These are phyloP conservation scores for Drosophila parthenogenetica DNA, from an alignment of 2,888 invertebrate species.

Conservation along the genomic window DNA sequence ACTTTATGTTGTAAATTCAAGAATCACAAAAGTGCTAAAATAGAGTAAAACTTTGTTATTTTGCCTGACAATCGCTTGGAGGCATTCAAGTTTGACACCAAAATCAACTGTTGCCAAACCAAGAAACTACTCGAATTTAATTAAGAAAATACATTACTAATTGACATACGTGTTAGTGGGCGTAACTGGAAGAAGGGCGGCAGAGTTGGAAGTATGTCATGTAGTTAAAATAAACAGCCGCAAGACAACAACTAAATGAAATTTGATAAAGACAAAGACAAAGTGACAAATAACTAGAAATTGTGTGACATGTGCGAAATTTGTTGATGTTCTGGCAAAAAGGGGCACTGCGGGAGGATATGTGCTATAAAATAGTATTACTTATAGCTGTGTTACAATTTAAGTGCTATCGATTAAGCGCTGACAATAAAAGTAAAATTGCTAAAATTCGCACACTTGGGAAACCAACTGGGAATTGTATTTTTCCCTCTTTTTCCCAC, in stretches of 20 bases:
- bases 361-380: background rate
- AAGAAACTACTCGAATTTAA: conserved; percentile 53
- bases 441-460: background rate
- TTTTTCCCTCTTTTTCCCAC: background rate
- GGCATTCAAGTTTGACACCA: conserved; percentile 1
- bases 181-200: background rate
- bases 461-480: background rate
- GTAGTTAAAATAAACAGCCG: conserved; percentile 20
- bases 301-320: conserved; percentile 30
- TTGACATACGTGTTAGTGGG: conserved; percentile 13
- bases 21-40: background rate
- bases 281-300: conserved; percentile 30
- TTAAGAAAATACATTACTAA: conserved; percentile 56
- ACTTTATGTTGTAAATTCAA: conserved; percentile 1
- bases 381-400: conserved; percentile 4
- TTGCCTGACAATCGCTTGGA: conserved; percentile 4
- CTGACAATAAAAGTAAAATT: conserved; percentile 4
- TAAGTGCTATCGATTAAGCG: conserved; percentile 12
- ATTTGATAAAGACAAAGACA: conserved; percentile 20
- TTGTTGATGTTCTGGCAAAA: conserved; percentile 28
- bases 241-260: conserved; percentile 25
- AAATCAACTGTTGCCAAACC: conserved; percentile 5
- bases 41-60: background rate
- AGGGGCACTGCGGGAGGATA: background rate
- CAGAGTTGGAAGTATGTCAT: background rate